Percentiles rank a stretch among this genome's conserved stretches.
These are phyloP conservation scores for Xerus rutilus DNA, from an alignment of 2,797 vertebrate genomes.

Conservation along the genomic window DNA sequence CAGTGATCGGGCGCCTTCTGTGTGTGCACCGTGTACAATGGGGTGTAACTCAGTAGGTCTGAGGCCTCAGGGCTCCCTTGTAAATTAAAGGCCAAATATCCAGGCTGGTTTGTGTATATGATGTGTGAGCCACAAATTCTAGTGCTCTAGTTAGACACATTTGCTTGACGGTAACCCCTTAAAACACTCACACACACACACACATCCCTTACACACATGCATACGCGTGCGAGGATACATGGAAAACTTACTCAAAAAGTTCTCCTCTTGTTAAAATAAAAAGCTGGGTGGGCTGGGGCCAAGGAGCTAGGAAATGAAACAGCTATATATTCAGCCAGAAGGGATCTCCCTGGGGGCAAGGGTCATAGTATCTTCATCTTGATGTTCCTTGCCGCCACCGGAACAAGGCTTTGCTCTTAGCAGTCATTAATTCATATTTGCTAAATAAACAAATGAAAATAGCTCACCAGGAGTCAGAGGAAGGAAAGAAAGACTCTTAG, in stretches of 20 bases:
- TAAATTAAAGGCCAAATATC: background rate
- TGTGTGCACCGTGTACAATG: background rate
- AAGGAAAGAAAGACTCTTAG: background rate
- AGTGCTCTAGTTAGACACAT: background rate
- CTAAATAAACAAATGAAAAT: background rate
- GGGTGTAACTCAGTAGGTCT: background rate
- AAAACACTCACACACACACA: background rate
- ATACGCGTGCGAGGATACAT: background rate
- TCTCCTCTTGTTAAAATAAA: background rate
- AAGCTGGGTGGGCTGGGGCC: background rate
- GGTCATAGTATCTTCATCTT: background rate
- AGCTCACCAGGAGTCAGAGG: background rate
- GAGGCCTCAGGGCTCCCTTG: background rate
- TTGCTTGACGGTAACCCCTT: background rate
- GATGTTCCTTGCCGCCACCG: background rate
- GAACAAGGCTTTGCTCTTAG: background rate
- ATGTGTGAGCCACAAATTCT: background rate
- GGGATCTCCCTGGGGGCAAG: background rate
- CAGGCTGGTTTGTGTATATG: background rate
- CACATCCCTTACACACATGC: background rate
- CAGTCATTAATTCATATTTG: background rate
- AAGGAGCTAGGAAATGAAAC: background rate
- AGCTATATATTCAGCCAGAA: rapidly evolving
- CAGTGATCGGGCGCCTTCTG: background rate
- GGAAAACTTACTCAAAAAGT: background rate